Conservation (phyloP, 92 coral and sea anemone genomes). For the Bergia puertoricense region DNA sequence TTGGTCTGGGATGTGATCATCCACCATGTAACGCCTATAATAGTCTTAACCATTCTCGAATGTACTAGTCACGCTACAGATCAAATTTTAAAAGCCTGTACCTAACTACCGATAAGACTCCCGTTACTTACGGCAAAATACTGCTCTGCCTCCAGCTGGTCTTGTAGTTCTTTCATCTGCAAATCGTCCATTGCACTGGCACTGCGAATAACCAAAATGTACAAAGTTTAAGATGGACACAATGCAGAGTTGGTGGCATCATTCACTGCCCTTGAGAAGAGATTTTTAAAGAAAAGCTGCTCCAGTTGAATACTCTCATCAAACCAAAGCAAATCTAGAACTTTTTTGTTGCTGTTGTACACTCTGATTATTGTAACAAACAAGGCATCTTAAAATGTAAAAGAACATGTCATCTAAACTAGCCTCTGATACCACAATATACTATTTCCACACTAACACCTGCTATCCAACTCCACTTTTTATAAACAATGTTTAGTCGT, state of each 20-base stretch:
- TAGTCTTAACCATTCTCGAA: too few species aligned
- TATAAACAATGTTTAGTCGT: background rate
- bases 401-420: background rate
- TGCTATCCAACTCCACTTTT: background rate
- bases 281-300: background rate
- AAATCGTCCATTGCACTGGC: slow-evolving; percentile 98
- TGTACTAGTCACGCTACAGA: too few species aligned
- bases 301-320: background rate
- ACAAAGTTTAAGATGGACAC: background rate
- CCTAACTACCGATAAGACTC: too few species aligned
- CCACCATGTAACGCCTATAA: too few species aligned
- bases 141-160: slow-evolving; percentile 97
- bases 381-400: too few species aligned
- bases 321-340: slow-evolving; percentile 1
- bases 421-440: background rate
- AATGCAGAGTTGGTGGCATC: background rate
- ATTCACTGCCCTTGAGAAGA: background rate
- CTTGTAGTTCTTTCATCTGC: slow-evolving; percentile 96
- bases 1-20: too few species aligned
- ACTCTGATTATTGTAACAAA: background rate
- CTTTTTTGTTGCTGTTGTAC: background rate
- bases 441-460: background rate
- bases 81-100: background rate
- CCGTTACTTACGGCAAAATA: slow-evolving; percentile 87
- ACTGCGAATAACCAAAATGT: slow-evolving; percentile 46